Evolutionary conservation across 2,113 vertebrate species (phyloP).

Genomic region (Mormoops blainvillei): DNA sequence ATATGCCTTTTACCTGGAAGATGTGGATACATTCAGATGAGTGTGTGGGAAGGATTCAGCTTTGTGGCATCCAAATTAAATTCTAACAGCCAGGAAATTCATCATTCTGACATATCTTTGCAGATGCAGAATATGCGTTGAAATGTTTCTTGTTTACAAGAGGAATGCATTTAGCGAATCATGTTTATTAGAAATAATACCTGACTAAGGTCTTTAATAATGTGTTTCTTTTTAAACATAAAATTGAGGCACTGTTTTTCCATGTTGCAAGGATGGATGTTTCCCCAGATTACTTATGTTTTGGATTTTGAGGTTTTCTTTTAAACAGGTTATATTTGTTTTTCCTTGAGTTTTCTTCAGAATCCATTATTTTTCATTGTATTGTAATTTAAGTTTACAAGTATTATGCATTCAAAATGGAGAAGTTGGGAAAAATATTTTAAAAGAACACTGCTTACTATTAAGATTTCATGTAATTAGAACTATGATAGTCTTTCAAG

Average conservation of each 20-base stretch:
- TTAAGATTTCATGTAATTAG: not conserved
- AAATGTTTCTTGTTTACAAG: constrained; percentile 40
- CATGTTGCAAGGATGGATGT: not conserved
- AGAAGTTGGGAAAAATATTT: not conserved
- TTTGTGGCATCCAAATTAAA: constrained; percentile 30
- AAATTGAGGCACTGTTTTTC: not conserved
- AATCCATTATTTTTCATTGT: not conserved
- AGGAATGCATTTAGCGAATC: not conserved
- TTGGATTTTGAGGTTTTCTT: constrained; percentile 19
- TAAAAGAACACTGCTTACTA: not conserved
- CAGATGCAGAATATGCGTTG: not conserved
- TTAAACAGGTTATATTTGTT: not conserved
- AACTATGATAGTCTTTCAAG: not conserved
- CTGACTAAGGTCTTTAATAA: not conserved
- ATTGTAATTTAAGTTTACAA: not conserved
- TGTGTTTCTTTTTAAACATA: not conserved
- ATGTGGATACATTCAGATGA: not conserved
- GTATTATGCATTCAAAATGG: not conserved
- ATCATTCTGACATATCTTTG: constrained; percentile 36
- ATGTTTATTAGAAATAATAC: constrained; percentile 25
- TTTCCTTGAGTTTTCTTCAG: not conserved
- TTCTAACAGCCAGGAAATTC: constrained; percentile 23
- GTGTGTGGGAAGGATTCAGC: not conserved
- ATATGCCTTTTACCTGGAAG: not conserved
- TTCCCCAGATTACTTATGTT: not conserved